Conservation (phyloP, 2,888 invertebrate genomes). For the Acronicta alni region DNA sequence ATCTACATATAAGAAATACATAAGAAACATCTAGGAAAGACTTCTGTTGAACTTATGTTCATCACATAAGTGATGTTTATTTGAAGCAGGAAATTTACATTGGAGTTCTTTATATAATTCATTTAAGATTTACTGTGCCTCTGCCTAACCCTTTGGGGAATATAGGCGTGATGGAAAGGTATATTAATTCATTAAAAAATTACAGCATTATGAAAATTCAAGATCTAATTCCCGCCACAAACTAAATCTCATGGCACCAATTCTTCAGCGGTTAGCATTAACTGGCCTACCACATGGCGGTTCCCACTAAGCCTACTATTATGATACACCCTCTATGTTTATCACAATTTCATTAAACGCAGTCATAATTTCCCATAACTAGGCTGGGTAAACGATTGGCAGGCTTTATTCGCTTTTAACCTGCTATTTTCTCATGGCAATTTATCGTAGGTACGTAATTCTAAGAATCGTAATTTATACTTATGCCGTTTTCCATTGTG, state of each 20-base stretch:
- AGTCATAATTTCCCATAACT: conserved; percentile 70
- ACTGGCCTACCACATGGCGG: conserved; percentile 63
- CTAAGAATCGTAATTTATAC: conserved; percentile 39
- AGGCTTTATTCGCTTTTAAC: conserved; percentile 66
- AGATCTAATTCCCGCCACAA: background rate
- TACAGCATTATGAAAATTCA: no score
- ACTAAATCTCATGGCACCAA: conserved; percentile 8
- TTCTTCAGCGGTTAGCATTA: conserved; percentile 27
- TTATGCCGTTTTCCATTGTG: conserved; percentile 22
- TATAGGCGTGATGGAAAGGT: no score
- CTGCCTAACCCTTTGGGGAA: no score
- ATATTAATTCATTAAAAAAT: no score
- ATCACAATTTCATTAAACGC: conserved; percentile 79
- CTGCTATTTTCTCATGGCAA: conserved; percentile 63
- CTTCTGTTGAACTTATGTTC: no score
- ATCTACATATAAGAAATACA: no score
- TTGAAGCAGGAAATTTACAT: no score
- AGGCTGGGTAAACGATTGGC: conserved; percentile 63
- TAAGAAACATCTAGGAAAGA: no score
- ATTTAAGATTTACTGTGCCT: no score
- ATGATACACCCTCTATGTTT: conserved; percentile 68
- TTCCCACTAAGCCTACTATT: conserved; percentile 75
- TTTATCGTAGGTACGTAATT: conserved; percentile 58
- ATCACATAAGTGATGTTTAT: no score
- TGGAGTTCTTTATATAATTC: no score